A percentile compares a stretch with the other conserved stretches of the same genome.
Evolutionary conservation across 2,888 invertebrate genomes (phyloP).

Genomic region (Latrodectus elegans): DNA sequence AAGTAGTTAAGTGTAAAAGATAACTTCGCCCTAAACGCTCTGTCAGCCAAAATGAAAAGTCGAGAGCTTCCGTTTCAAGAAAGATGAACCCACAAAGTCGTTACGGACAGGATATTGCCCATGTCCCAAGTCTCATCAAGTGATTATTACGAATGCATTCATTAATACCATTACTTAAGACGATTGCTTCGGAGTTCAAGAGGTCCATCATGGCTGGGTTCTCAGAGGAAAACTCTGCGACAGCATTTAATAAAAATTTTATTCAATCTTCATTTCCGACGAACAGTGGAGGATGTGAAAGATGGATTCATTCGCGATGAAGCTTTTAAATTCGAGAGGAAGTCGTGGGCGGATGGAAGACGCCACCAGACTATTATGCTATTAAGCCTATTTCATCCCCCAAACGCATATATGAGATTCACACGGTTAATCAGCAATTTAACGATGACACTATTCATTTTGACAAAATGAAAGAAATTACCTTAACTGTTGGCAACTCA

Average conservation of each 20-base stretch:
- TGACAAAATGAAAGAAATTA: no score
- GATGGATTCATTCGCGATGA: slow-evolving; percentile 46
- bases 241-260: slow-evolving; percentile 68
- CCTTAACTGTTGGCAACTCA: no score
- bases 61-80: slow-evolving; percentile 48
- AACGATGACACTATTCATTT: no score
- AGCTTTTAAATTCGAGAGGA: slow-evolving; percentile 29
- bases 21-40: slow-evolving; percentile 35
- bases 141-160: slow-evolving; percentile 43
- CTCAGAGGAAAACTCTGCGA: slow-evolving; percentile 63
- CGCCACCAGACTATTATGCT: no score
- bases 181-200: slow-evolving; percentile 36
- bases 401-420: no score
- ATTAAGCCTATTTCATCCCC: no score
- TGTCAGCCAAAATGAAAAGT: slow-evolving; percentile 61
- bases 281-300: slow-evolving; percentile 29
- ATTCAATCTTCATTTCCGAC: slow-evolving; percentile 47
- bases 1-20: slow-evolving; percentile 30
- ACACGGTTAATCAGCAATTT: no score
- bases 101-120: slow-evolving; percentile 61
- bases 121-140: slow-evolving; percentile 34
- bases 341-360: slow-evolving; percentile 27
- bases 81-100: slow-evolving; percentile 58
- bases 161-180: slow-evolving; percentile 63
- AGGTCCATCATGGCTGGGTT: slow-evolving; percentile 51